These are phyloP conservation scores for Epinephelus awoara DNA, from an alignment of 2,797 vertebrate species.

Conservation along the genomic window DNA sequence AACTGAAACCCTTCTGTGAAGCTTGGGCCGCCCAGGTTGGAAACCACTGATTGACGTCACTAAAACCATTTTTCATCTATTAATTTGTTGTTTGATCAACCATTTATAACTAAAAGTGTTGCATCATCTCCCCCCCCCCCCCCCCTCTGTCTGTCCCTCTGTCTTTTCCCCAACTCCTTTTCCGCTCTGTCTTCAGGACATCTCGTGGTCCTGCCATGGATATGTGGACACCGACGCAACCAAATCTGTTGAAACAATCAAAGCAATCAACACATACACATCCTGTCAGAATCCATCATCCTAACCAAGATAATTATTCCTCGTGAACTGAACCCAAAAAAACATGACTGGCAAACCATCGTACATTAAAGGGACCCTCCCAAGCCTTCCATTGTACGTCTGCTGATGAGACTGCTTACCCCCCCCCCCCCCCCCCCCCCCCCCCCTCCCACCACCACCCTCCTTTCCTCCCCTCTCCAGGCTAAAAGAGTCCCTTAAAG, in stretches of 20 bases:
- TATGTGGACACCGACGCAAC: slow-evolving; percentile 78
- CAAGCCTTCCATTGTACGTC: slow-evolving; percentile 41
- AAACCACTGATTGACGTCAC: not conserved
- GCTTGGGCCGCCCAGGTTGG: no score
- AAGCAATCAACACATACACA: slow-evolving; percentile 70
- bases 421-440: not conserved
- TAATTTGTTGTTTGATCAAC: not conserved
- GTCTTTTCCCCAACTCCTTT: slow-evolving; percentile 9
- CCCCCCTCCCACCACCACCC: not conserved
- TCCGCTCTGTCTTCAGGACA: slow-evolving; percentile 69
- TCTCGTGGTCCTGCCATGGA: slow-evolving; percentile 74
- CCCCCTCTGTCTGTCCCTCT: not conserved
- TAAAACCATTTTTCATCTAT: not conserved
- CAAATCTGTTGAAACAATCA: slow-evolving; percentile 78
- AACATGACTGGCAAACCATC: slow-evolving; percentile 54
- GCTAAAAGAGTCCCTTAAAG: slow-evolving; percentile 53
- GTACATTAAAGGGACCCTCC: slow-evolving; percentile 59
- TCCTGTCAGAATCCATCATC: slow-evolving; percentile 72
- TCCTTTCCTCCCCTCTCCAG: slow-evolving; percentile 23
- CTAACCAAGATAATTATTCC: slow-evolving; percentile 69
- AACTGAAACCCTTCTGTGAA: no score
- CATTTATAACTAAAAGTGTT: not conserved
- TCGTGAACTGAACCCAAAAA: slow-evolving; percentile 80
- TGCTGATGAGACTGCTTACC: slow-evolving; percentile 55
- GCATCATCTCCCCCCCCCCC: not conserved